A percentile compares a stretch with the other conserved stretches of the same genome.
Evolutionary conservation across 2,797 vertebrate genomes (phyloP).

Genomic region (Squalus acanthias): DNA sequence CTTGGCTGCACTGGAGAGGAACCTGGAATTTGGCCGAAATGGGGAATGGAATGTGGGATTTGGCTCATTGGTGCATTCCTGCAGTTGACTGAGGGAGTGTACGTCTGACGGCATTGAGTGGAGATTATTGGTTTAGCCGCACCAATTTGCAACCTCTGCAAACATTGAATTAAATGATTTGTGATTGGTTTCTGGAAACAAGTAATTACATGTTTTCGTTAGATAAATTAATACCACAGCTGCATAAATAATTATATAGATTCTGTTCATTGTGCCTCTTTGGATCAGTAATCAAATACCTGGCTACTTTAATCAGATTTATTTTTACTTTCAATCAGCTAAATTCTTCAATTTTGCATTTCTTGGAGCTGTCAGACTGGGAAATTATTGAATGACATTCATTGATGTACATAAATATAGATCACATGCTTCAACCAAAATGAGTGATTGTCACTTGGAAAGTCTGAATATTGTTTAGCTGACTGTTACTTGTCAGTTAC

Average conservation of each 20-base stretch:
- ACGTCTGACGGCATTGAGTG: too few species aligned
- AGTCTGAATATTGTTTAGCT: background rate
- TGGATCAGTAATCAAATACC: background rate
- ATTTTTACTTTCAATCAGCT: background rate
- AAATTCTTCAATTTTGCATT: background rate
- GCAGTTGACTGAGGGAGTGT: too few species aligned
- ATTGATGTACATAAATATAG: background rate
- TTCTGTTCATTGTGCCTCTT: background rate
- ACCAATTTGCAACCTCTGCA: too few species aligned
- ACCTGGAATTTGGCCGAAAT: too few species aligned
- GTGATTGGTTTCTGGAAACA: too few species aligned
- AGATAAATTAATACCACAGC: background rate
- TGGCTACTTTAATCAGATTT: background rate
- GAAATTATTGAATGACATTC: background rate
- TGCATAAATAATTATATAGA: background rate
- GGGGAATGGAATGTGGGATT: too few species aligned
- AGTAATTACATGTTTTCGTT: background rate
- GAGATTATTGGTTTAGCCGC: too few species aligned
- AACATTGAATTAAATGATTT: too few species aligned
- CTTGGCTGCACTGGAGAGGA: too few species aligned
- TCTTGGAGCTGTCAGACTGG: background rate
- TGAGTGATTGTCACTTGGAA: background rate
- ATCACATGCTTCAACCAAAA: background rate
- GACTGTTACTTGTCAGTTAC: background rate
- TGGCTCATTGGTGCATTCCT: too few species aligned